Conservation (phyloP, 2,113 vertebrate genomes). For the Gopherus evgoodei region DNA sequence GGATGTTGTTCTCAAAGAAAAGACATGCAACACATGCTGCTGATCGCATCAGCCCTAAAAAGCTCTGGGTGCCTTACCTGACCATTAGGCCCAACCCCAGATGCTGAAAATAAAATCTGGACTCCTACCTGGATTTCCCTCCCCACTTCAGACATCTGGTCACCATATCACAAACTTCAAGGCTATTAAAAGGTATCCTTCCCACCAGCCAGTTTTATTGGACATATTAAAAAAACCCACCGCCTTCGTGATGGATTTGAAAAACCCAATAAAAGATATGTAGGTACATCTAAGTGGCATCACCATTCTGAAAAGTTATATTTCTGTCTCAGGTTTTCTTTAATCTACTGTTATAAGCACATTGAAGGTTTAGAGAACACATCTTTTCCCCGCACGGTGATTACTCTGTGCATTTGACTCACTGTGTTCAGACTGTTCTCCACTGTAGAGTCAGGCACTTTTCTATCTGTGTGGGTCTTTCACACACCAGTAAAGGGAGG, state of each 20-base stretch:
- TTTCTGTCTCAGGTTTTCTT: background rate
- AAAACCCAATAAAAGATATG: background rate
- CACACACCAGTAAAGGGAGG: accelerated
- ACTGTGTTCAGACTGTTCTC: background rate
- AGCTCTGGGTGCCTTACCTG: background rate
- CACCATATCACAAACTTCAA: background rate
- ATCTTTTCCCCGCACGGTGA: background rate
- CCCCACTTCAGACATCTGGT: background rate
- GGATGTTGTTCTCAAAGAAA: too few relatives aligned
- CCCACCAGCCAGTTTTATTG: background rate
- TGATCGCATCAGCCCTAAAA: background rate
- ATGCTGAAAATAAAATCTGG: too few relatives aligned
- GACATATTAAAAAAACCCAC: background rate
- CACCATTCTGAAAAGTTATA: background rate
- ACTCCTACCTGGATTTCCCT: background rate
- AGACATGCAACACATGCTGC: background rate
- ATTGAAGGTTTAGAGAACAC: background rate
- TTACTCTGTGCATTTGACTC: accelerated
- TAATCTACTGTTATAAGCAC: background rate
- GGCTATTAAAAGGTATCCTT: background rate
- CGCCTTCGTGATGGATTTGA: accelerated
- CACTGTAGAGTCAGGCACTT: accelerated
- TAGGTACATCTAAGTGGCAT: background rate
- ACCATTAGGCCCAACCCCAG: background rate
- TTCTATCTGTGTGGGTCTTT: background rate